Evolutionary conservation across 2,888 invertebrate genomes (phyloP).

Genomic region (Trachelus tabidus): DNA sequence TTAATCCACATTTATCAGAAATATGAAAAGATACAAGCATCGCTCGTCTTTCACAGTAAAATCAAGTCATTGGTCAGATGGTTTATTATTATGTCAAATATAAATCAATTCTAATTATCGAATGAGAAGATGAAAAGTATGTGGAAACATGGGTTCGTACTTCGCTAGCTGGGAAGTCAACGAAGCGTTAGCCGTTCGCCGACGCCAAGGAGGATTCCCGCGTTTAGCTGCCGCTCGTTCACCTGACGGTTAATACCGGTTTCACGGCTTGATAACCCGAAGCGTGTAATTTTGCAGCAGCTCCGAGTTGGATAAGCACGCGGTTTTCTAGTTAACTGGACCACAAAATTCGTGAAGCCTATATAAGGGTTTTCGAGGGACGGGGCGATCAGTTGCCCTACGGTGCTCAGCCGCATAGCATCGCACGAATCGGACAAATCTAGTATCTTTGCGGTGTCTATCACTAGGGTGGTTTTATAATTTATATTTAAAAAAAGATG

Average conservation of each 20-base stretch:
- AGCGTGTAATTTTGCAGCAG: slow-evolving; percentile 73
- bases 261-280: slow-evolving; percentile 71
- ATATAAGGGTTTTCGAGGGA: slow-evolving; percentile 67
- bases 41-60: neutral
- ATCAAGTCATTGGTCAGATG: neutral
- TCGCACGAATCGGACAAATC: neutral
- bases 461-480: neutral
- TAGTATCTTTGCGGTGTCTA: neutral
- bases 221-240: slow-evolving; percentile 40
- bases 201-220: slow-evolving; percentile 18
- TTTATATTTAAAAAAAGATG: neutral
- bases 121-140: neutral
- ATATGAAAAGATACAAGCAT: neutral
- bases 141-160: neutral
- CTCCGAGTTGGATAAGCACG: slow-evolving; percentile 68
- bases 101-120: neutral
- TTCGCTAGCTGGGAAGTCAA: neutral
- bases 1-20: neutral
- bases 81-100: neutral
- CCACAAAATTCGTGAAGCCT: slow-evolving; percentile 73
- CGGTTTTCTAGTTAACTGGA: slow-evolving; percentile 74
- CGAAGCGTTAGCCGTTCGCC: neutral
- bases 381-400: slow-evolving; percentile 54
- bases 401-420: slow-evolving; percentile 49
- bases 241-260: slow-evolving; percentile 62